Evolutionary conservation across 1,140 invertebrate genomes (phyloP).

Genomic region (Rhagoletis pomonella): DNA sequence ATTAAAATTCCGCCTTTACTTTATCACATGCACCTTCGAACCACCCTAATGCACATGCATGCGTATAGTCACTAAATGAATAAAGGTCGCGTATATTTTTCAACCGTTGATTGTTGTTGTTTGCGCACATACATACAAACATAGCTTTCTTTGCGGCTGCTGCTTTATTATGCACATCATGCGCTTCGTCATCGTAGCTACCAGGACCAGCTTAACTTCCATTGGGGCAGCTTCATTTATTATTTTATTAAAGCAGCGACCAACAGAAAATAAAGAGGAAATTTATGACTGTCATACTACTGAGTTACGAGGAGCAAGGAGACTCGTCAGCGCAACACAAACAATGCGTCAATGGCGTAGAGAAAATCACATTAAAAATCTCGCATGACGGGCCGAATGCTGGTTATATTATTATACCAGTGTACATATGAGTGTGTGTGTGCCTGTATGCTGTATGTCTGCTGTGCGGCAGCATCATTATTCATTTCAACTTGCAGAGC

Average conservation of each 20-base stretch:
- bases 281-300: constrained; percentile 31
- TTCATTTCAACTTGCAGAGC: constrained; percentile 33
- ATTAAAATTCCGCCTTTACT: no score
- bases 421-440: no score
- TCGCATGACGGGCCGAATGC: neutral
- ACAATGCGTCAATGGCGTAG: neutral
- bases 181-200: neutral
- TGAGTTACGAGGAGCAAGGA: neutral
- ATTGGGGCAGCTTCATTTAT: constrained; percentile 35
- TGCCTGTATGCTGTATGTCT: neutral
- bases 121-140: neutral
- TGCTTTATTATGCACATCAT: neutral
- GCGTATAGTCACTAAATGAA: neutral
- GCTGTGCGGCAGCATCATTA: constrained; percentile 31
- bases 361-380: constrained; percentile 34
- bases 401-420: no score
- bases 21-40: no score
- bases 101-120: neutral
- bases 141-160: neutral
- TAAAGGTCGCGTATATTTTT: neutral
- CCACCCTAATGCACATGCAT: no score
- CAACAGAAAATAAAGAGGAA: neutral
- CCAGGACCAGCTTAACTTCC: neutral
- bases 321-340: neutral
- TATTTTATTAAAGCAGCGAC: constrained; percentile 39